These are phyloP conservation scores for Orestias chungarensis DNA, from an alignment of 2,797 vertebrate species.

Conservation along the genomic window DNA sequence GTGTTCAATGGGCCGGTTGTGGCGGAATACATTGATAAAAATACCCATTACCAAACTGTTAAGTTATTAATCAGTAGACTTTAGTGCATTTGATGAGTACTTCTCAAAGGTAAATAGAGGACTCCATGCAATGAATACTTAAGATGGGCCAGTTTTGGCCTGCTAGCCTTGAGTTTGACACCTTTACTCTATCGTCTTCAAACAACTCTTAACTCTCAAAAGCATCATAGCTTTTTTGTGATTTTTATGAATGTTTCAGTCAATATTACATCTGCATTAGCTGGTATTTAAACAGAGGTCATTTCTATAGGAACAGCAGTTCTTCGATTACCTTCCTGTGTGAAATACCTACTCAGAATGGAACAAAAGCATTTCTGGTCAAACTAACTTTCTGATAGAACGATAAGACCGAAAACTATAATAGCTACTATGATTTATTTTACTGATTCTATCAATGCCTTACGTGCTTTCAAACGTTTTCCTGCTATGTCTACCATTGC, in stretches of 20 bases:
- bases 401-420: background rate
- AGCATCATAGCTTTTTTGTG: background rate
- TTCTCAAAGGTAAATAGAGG: no score
- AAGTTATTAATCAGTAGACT: no score
- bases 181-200: background rate
- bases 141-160: no score
- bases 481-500: no score
- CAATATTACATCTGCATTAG: background rate
- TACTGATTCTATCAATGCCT: background rate
- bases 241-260: background rate
- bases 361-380: background rate
- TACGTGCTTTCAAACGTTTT: no score
- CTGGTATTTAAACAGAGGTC: background rate
- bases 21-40: no score
- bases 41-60: no score
- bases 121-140: no score
- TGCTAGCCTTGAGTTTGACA: no score
- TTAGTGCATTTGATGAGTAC: no score
- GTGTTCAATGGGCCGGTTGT: no score
- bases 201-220: background rate
- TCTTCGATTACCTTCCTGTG: background rate
- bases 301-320: background rate
- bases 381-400: background rate
- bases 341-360: background rate
- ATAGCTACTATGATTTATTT: background rate